These are phyloP conservation scores for Lacanobia oleracea DNA, from an alignment of 2,888 invertebrate genomes.

Conservation along the genomic window DNA sequence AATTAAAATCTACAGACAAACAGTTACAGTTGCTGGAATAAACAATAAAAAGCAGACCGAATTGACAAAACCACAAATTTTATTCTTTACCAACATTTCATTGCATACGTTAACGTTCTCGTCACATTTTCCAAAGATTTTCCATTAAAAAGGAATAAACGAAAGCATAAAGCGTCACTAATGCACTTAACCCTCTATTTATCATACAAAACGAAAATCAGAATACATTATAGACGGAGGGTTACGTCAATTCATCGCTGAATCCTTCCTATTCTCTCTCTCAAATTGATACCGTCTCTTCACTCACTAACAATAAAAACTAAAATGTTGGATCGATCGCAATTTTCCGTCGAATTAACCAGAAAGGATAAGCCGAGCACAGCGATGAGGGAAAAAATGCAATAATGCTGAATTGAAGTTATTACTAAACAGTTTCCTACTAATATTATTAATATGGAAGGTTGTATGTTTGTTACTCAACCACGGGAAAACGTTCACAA, in stretches of 20 bases:
- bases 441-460: neutral
- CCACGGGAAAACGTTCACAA: too few relatives aligned
- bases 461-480: neutral
- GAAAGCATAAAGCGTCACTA: constrained; percentile 13
- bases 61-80: too few relatives aligned
- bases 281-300: constrained; percentile 28
- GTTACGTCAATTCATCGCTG: constrained; percentile 20
- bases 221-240: constrained; percentile 3
- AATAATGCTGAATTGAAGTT: constrained; percentile 57
- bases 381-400: constrained; percentile 72
- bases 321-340: constrained; percentile 70
- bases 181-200: constrained; percentile 12
- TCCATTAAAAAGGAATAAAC: constrained; percentile 3
- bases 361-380: constrained; percentile 77
- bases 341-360: constrained; percentile 87
- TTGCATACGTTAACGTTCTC: neutral
- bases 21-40: too few relatives aligned
- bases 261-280: constrained; percentile 21
- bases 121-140: constrained; percentile 11
- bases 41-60: too few relatives aligned
- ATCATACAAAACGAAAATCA: neutral
- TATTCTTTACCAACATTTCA: neutral
- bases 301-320: constrained; percentile 64
- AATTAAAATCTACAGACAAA: too few relatives aligned
- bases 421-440: constrained; percentile 26